phyloP scores from a whole-genome alignment of 2,888 invertebrate species.

The Cetonia aurata region DNA sequence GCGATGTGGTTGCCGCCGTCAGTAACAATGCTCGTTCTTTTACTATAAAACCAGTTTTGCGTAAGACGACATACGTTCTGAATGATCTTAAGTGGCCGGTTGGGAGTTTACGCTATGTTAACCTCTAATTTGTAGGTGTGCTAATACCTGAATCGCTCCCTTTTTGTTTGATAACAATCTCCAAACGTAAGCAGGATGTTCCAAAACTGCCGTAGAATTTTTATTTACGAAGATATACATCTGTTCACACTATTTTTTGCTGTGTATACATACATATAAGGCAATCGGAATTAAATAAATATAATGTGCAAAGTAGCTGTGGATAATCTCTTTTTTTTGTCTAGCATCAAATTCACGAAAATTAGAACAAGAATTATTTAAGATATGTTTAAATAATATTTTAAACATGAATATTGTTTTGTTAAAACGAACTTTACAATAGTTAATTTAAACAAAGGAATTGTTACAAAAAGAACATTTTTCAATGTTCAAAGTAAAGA shows the following conservation, averaged over 20 bases:
- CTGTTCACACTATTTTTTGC: background rate
- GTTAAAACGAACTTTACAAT: too few species aligned
- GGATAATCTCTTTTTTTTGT: too few species aligned
- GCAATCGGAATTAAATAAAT: too few species aligned
- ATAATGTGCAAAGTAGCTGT: too few species aligned
- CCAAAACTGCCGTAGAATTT: background rate
- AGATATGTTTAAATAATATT: too few species aligned
- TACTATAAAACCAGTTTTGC: constrained; percentile 2
- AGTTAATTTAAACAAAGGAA: too few species aligned
- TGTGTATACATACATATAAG: background rate
- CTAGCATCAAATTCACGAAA: too few species aligned
- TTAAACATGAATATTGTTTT: too few species aligned
- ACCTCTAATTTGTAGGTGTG: constrained; percentile 31
- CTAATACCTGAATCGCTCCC: constrained; percentile 6
- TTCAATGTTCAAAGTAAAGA: too few species aligned
- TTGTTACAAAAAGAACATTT: too few species aligned
- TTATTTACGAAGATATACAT: background rate
- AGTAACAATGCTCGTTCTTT: constrained; percentile 33
- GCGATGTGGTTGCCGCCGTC: constrained; percentile 44
- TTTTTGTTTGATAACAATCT: constrained; percentile 17
- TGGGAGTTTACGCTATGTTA: constrained; percentile 38
- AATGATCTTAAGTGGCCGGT: constrained; percentile 40
- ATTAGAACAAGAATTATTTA: too few species aligned
- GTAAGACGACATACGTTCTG: background rate
- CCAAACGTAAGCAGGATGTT: constrained; percentile 14